Evolutionary conservation across 1,140 invertebrate species (phyloP).

Genomic region (Ctenoplectra terminalis): DNA sequence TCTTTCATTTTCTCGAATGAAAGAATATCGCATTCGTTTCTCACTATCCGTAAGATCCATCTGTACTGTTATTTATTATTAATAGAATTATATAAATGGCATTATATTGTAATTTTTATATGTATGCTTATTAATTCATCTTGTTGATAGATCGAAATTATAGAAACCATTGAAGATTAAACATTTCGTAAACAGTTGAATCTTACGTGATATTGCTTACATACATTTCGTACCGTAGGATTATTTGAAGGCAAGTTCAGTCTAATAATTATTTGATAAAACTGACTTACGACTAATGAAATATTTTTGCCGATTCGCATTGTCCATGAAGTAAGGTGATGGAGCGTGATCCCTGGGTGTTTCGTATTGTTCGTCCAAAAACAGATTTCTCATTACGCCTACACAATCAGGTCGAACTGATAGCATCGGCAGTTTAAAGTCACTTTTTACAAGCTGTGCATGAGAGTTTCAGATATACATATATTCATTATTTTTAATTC

Average conservation of each 20-base stretch:
- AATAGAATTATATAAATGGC: neutral
- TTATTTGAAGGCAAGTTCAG: constrained; percentile 46
- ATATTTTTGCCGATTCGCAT: constrained; percentile 86
- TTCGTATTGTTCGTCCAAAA: constrained; percentile 84
- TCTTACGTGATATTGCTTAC: constrained; percentile 9
- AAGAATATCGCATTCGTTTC: constrained; percentile 59
- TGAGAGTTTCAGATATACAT: neutral
- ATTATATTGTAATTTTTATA: neutral
- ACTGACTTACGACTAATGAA: constrained; percentile 76
- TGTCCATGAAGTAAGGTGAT: constrained; percentile 88
- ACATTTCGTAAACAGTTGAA: constrained; percentile 46
- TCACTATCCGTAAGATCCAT: constrained; percentile 64
- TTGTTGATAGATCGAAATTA: neutral
- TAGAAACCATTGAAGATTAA: neutral
- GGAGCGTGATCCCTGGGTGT: constrained; percentile 84
- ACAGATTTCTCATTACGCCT: constrained; percentile 84
- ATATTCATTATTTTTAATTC: neutral
- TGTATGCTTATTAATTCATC: neutral
- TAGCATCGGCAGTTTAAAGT: constrained; percentile 86
- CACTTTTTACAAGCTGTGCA: constrained; percentile 85
- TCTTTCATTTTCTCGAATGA: constrained; percentile 61
- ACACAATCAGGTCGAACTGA: constrained; percentile 86
- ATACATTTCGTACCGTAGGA: neutral
- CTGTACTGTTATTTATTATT: neutral
- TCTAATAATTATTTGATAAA: constrained; percentile 2